These are phyloP conservation scores for Lucifuga dentata DNA, from an alignment of 2,113 vertebrate species.

Conservation along the genomic window DNA sequence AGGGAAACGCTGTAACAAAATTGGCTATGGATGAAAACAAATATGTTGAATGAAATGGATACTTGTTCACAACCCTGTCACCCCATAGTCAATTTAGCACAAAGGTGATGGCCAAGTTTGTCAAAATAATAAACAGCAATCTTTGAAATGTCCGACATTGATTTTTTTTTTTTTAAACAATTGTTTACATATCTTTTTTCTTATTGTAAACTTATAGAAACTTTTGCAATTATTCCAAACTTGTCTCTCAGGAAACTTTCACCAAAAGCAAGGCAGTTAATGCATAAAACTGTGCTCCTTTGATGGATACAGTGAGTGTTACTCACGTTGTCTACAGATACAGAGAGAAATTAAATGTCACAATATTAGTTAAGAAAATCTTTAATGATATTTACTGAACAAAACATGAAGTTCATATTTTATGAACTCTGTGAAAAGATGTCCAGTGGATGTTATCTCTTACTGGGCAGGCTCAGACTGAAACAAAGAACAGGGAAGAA, in stretches of 20 bases:
- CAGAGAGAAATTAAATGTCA: background rate
- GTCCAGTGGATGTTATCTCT: background rate
- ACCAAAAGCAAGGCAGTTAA: too few species aligned
- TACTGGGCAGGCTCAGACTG: slow-evolving; percentile 12
- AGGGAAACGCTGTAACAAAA: too few species aligned
- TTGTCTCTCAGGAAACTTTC: too few species aligned
- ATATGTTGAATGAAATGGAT: background rate
- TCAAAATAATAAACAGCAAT: too few species aligned
- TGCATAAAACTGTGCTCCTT: background rate
- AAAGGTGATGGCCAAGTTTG: too few species aligned
- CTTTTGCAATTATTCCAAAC: too few species aligned
- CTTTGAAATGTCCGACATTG: too few species aligned
- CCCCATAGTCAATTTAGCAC: too few species aligned
- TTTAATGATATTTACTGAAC: slow-evolving; percentile 7
- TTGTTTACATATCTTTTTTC: too few species aligned
- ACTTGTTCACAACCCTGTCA: background rate
- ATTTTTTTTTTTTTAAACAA: too few species aligned
- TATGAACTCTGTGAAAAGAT: slow-evolving; percentile 9
- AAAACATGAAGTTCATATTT: slow-evolving; percentile 23
- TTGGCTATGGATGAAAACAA: background rate
- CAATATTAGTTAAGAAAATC: background rate
- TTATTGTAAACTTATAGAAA: too few species aligned
- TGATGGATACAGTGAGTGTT: background rate
- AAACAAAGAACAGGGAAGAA: background rate
- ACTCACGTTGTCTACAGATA: slow-evolving; percentile 2